Base-by-base conservation (phyloP, 2,113 vertebrate species). In the Leuciscus idus region DNA sequence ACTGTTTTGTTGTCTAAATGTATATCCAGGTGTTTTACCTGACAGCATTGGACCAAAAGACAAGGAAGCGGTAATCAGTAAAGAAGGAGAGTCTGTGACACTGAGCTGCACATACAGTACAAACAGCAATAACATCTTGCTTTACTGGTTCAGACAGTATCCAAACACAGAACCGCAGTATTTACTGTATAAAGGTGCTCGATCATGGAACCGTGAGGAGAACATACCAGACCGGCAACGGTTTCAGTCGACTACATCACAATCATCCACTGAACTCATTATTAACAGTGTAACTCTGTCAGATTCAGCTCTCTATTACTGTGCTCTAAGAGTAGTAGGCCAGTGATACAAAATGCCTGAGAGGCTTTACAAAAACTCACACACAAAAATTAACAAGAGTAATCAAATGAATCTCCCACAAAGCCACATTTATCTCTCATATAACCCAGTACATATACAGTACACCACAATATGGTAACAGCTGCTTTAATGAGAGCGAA, bases 291-390 rank as follows among this genome's bases (percentile, higher is more conserved):
- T 57, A 28, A 9, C 23, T 4, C n/a, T 87, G 70, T 73, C 59
- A 55, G 80, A 87, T 59, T 77, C 86, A 52, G 81, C 81, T 77
- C 48, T 87, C 5, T 87, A 83, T 87, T 66, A 83, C 0, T 87
- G 72, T 15, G 81, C 80, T 59, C 33, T 86, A 2, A 55, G 52
- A 55, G 52, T 61, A 4, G 33, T 0, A n/a, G 33, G 66, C 52
- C 85, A 86, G 61, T 62, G 78, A 80, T 26, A 59, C 77, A 61
- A 77, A 55, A 17, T 21, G 6, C 26, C 26, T 55, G 43, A 55
- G 3, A 55, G 8, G 26, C 75, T 52, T 55, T 77, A 77, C 75
- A 77, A 55, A 55, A 77, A 55, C 75, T 55, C 75, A 46, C 7
- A 28, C 64, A 33, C 30, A 9, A 39, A 66, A 39, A 43, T 33